phyloP scores from a whole-genome alignment of 2,113 vertebrate genomes.

The Rhinichthys klamathensis region DNA sequence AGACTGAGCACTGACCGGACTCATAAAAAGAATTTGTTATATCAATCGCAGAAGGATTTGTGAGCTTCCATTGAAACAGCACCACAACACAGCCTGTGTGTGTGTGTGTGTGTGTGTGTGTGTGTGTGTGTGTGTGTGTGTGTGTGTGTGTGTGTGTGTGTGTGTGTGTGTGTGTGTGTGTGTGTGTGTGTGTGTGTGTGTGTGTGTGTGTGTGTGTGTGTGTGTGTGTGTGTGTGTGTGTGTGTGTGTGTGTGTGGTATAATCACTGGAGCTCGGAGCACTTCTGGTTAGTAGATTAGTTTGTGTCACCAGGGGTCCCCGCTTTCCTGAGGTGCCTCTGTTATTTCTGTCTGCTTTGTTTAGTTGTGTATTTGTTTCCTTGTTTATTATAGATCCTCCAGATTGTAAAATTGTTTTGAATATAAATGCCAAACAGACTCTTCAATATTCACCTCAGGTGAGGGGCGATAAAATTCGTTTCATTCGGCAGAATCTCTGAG shows the following conservation, averaged over 20 bases:
- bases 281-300: constrained; percentile 47
- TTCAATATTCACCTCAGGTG: constrained; percentile 63
- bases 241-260: constrained; percentile 21
- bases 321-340: constrained; percentile 40
- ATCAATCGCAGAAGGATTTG: constrained; percentile 33
- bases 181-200: too few relatives aligned
- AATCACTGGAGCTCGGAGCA: constrained; percentile 23
- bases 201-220: too few relatives aligned
- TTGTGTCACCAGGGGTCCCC: constrained; percentile 35
- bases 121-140: too few relatives aligned
- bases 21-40: constrained; percentile 34
- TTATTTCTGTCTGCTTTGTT: constrained; percentile 60
- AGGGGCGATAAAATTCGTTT: constrained; percentile 29
- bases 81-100: constrained; percentile 10
- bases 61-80: constrained; percentile 9
- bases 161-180: too few relatives aligned
- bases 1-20: constrained; percentile 21
- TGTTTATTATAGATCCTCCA: constrained; percentile 58
- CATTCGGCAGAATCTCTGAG: constrained; percentile 57
- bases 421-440: constrained; percentile 57
- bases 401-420: constrained; percentile 60
- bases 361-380: constrained; percentile 62
- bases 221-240: too few relatives aligned
- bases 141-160: too few relatives aligned
- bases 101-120: too few relatives aligned